Evolutionary conservation across 2,888 invertebrate genomes (phyloP).

Genomic region (Lycia hirtaria): DNA sequence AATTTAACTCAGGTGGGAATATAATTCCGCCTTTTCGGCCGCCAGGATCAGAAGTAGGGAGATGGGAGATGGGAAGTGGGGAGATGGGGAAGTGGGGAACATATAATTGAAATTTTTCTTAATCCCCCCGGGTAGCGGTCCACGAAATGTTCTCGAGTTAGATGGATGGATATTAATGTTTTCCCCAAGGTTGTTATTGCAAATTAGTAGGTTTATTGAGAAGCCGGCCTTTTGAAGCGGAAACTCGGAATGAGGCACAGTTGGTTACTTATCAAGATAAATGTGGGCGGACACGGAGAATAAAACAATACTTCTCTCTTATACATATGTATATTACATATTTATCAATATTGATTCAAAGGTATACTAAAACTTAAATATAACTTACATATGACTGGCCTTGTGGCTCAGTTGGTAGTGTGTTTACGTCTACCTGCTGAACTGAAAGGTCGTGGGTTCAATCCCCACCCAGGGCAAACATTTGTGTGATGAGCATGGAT

Average conservation of each 20-base stretch:
- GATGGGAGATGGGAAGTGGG: conserved; percentile 25
- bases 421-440: too few species aligned
- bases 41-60: conserved; percentile 19
- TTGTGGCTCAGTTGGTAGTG: too few species aligned
- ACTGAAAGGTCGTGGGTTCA: too few species aligned
- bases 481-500: too few species aligned
- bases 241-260: conserved; percentile 14
- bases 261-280: conserved; percentile 15
- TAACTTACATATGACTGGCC: too few species aligned
- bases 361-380: too few species aligned
- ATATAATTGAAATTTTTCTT: conserved; percentile 72
- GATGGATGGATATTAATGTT: conserved; percentile 50
- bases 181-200: conserved; percentile 42
- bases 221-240: conserved; percentile 9
- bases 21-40: conserved; percentile 52
- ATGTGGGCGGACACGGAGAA: background rate
- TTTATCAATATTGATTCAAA: background rate
- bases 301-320: background rate
- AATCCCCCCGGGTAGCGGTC: conserved; percentile 56
- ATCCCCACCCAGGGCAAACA: too few species aligned
- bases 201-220: conserved; percentile 42
- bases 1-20: conserved; percentile 59
- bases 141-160: conserved; percentile 44
- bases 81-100: conserved; percentile 43
- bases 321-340: too few species aligned